Conservation (phyloP, 2,888 invertebrate genomes). For the Xestia xanthographa region DNA sequence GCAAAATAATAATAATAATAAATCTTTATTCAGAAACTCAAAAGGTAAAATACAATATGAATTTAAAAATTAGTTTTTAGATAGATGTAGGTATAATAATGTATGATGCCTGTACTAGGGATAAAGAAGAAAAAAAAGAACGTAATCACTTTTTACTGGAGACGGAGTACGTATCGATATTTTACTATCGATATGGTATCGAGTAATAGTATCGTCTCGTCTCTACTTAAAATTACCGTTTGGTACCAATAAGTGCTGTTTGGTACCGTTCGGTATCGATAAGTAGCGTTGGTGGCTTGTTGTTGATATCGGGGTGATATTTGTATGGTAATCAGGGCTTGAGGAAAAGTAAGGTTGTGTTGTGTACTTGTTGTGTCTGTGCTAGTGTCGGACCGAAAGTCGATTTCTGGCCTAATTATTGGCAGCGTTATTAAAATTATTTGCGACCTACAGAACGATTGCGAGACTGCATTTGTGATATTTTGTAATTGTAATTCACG, state of each 20-base stretch:
- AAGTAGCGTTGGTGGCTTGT: constrained; percentile 5
- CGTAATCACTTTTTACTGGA: neutral
- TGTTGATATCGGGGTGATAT: constrained; percentile 32
- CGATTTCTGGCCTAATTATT: too few species aligned
- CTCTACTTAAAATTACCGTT: constrained; percentile 21
- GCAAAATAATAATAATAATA: too few species aligned
- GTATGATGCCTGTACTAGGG: too few species aligned
- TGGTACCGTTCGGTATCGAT: constrained; percentile 38
- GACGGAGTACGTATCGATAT: neutral
- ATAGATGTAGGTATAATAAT: too few species aligned
- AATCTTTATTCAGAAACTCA: too few species aligned
- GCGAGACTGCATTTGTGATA: too few species aligned
- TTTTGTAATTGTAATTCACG: too few species aligned
- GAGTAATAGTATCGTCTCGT: too few species aligned
- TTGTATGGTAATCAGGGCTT: constrained; percentile 45
- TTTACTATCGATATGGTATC: neutral
- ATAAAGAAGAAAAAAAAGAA: neutral
- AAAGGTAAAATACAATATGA: too few species aligned
- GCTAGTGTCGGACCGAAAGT: neutral
- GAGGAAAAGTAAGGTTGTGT: neutral
- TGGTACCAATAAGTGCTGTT: constrained; percentile 34
- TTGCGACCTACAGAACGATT: too few species aligned
- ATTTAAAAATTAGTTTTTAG: too few species aligned
- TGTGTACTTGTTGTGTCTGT: constrained; percentile 3
- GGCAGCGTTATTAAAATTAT: too few species aligned